Evolutionary conservation across 92 coral and sea anemone genomes (phyloP), one percentile per base, ranked within the genome.

Genomic region (Muricea muricata): DNA sequence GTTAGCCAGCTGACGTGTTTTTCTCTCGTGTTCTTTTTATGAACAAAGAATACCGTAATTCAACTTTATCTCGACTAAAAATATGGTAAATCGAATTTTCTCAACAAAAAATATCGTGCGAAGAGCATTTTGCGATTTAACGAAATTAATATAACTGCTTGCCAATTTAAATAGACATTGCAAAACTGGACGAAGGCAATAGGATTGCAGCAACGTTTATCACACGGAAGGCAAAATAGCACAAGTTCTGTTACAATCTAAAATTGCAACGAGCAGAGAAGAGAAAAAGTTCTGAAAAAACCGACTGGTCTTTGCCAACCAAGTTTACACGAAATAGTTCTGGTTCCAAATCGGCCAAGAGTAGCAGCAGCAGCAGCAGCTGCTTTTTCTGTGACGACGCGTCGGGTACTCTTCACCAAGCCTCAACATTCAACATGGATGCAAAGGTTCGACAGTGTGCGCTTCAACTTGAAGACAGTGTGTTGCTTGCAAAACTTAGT

Each of bases 151-250:
- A n/a, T n/a, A n/a, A n/a, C 17, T 65, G 78, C 45, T 46, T 45
- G 20, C 86, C 86, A 68, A 6, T 66, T 28, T 78, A 34, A 55
- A 41, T 65, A 42, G 46, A 65, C 65, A 67, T 81, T 68, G 77
- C 40, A 40, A 81, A 55, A 47, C 65, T 81, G 31, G 77, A 81
- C 45, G 65, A 81, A 0, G 86, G 86, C 0, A 40, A 47, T 42
- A 78, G 86, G 67, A 46, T 81, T 41, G 86, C 86, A 65, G 78
- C 77, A 68, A 81, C 65, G 78, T 65, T 81, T 66, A 81, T 39
- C 57, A 18, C 34, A 67, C 77, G 23, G 18, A 82, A 68, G 35
- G 86, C 86, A 82, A 82, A 82, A 32, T 66, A 78, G n/a, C n/a
- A n/a, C n/a, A n/a, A n/a, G n/a, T n/a, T n/a, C n/a, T 80, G 74